These are phyloP conservation scores for Vireo altiloquus DNA, from an alignment of 2,113 vertebrate species.

Conservation along the genomic window DNA sequence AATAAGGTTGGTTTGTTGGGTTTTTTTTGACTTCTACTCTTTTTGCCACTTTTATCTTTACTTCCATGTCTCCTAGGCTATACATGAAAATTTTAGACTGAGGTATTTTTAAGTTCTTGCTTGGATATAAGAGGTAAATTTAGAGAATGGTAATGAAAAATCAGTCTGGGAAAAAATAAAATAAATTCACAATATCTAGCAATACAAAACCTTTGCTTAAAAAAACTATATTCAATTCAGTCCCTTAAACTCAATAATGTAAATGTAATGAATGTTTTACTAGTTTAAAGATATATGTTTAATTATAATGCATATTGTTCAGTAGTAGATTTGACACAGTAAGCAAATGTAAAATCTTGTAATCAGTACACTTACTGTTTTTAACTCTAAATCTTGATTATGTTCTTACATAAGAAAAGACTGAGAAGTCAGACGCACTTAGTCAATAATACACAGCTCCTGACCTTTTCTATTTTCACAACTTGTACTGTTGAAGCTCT, in stretches of 20 bases:
- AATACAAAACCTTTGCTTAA: not conserved
- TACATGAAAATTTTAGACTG: not conserved
- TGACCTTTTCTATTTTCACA: not conserved
- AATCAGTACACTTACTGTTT: not conserved
- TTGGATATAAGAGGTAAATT: not conserved
- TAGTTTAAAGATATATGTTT: not conserved
- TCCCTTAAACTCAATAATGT: not conserved
- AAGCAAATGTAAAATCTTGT: not conserved
- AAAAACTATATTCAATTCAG: not conserved
- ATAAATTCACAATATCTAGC: not conserved
- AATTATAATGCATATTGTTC: not conserved
- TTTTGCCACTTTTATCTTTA: not conserved
- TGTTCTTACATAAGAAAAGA: not conserved
- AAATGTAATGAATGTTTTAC: not conserved
- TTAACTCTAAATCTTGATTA: not conserved
- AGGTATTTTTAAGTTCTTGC: not conserved
- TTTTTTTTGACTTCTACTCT: not conserved
- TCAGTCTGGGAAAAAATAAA: not conserved
- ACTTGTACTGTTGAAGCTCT: not conserved
- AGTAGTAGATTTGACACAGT: not conserved
- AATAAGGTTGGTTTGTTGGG: too few species aligned
- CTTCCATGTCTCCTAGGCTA: not conserved
- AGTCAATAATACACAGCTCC: not conserved
- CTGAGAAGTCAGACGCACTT: not conserved
- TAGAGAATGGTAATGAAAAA: too few species aligned